Conservation (phyloP, 1,140 invertebrate species). For the Zaprionus kolodkinae region DNA sequence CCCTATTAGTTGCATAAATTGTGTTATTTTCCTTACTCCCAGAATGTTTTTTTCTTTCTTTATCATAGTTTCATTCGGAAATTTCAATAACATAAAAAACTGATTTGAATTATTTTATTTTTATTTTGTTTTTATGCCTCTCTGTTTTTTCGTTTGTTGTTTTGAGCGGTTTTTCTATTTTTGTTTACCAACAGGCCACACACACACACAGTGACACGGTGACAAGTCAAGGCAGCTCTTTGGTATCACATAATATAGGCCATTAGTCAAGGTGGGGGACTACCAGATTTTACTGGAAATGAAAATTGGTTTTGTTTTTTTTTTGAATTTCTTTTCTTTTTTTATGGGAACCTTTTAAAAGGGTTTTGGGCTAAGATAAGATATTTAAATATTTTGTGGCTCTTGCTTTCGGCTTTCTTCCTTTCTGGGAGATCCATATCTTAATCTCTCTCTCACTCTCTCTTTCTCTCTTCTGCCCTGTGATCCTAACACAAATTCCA, state of each 20-base stretch:
- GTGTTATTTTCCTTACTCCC: background rate
- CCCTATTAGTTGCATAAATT: background rate
- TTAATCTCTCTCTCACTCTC: background rate
- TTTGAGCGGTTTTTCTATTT: conserved; percentile 16
- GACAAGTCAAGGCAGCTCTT: conserved; percentile 5
- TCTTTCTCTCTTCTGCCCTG: background rate
- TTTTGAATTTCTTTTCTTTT: no score
- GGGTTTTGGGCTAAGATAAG: background rate
- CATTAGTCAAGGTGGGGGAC: conserved; percentile 6
- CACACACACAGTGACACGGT: background rate
- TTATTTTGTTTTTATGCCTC: conserved; percentile 18
- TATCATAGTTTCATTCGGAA: background rate
- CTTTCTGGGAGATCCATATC: background rate
- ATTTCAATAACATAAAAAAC: background rate
- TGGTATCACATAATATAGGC: background rate
- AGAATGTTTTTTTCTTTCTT: background rate
- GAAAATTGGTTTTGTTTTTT: background rate
- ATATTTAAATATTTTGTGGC: background rate
- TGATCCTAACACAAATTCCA: conserved; percentile 1
- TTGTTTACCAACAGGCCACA: conserved; percentile 32
- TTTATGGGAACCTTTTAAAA: background rate
- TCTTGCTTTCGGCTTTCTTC: background rate
- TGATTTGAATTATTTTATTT: background rate
- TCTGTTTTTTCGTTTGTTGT: conserved; percentile 12
- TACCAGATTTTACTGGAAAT: background rate